These are phyloP conservation scores for Odontamblyopus lacepedii DNA, from an alignment of 2,797 vertebrate genomes.

Conservation along the genomic window DNA sequence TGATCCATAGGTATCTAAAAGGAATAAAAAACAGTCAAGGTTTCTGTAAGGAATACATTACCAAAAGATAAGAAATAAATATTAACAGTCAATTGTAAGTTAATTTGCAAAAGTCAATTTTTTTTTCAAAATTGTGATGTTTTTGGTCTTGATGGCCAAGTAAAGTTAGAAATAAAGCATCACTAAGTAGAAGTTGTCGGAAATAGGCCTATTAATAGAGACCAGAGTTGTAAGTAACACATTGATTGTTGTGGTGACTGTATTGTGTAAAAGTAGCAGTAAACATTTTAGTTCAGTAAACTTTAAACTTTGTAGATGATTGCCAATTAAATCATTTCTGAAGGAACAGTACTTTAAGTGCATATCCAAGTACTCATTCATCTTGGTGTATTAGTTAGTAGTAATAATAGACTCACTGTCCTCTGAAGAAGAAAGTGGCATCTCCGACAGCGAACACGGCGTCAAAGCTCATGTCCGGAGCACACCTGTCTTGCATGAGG, in stretches of 20 bases:
- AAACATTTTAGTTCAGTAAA: neutral
- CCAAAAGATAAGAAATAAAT: neutral
- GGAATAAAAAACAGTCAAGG: neutral
- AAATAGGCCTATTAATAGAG: too few relatives aligned
- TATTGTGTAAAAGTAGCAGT: too few relatives aligned
- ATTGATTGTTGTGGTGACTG: too few relatives aligned
- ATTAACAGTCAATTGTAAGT: neutral
- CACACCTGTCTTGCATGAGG: slow-evolving; percentile 65
- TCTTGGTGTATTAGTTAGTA: neutral
- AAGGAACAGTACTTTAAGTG: neutral
- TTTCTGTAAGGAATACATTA: neutral
- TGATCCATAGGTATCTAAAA: slow-evolving; percentile 79
- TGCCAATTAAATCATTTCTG: neutral
- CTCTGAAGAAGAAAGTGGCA: slow-evolving; percentile 73
- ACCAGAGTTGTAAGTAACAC: too few relatives aligned
- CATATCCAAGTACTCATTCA: neutral
- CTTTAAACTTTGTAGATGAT: neutral
- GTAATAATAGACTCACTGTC: slow-evolving; percentile 32
- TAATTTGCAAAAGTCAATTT: neutral
- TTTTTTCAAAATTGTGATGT: too few relatives aligned
- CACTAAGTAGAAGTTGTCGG: too few relatives aligned
- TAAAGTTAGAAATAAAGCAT: too few relatives aligned
- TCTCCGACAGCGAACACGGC: slow-evolving; percentile 64
- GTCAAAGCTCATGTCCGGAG: slow-evolving; percentile 70
- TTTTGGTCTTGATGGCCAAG: too few relatives aligned